Evolutionary conservation across 2,797 vertebrate genomes (phyloP), one percentile per base, ranked within the genome.

Genomic region (Chrysocyon brachyurus): DNA sequence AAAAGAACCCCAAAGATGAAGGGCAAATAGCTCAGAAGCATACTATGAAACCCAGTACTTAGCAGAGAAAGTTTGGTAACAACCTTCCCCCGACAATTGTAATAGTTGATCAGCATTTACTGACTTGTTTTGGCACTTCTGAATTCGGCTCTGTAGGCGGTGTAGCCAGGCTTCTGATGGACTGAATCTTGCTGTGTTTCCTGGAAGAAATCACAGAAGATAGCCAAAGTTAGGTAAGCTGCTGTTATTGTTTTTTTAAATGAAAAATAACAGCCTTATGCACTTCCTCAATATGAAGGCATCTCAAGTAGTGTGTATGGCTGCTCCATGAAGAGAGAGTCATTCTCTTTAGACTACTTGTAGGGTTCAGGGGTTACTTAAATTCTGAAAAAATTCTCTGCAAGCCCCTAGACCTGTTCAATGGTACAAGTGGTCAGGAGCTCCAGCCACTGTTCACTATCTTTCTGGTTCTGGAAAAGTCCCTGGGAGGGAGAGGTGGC

Each of bases 111-210:
- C 91, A 91, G 94, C 75, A 90, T 90, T 98, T 98, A 99, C 99
- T 99, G 98, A 99, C 99, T 98, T 99, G 99, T 98, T 99, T 99
- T 98, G 99, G 99, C 99, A 99, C 99, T 99, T 99, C 99, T 98
- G 99, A 99, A 97, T 99, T 99, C 97, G 98, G 98, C 82, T 99
- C 99, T 93, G 99, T 98, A 98, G 99, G 99, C 98, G 99, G 98
- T 14, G 99, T 98, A 64, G 99, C 99, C 97, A 99, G 98, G 98
- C 99, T 99, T 96, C 99, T 99, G 98, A 99, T 98, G 97, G 99
- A 99, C 97, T 99, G 99, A 97, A 99, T 99, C 98, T 99, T 99
- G 98, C 99, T 99, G 99, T 99, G 99, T 98, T 99, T 99, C 99
- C 99, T 99, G 97, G 79, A 97, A 73, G 97, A 98, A 98, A 98